These are phyloP conservation scores for Corythornis leucogaster DNA, from an alignment of 2,797 vertebrate genomes.

Conservation along the genomic window DNA sequence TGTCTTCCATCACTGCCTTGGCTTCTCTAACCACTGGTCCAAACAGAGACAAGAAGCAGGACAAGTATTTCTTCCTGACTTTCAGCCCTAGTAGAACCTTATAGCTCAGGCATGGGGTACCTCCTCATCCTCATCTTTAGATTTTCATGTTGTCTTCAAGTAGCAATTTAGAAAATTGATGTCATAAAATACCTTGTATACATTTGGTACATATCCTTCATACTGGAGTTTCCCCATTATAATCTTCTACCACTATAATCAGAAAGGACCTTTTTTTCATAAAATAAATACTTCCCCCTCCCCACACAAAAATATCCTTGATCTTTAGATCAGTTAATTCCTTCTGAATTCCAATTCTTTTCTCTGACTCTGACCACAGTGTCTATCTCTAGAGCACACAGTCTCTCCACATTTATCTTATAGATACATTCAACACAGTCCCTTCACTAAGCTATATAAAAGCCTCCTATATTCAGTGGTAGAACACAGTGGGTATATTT, in stretches of 20 bases:
- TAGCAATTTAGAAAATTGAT: not conserved
- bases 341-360: not conserved
- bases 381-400: not conserved
- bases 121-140: not conserved
- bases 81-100: not conserved
- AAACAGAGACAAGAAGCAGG: not conserved
- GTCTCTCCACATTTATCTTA: not conserved
- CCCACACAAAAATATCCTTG: not conserved
- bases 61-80: not conserved
- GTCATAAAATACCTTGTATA: not conserved
- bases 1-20: constrained; percentile 26
- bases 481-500: not conserved
- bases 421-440: not conserved
- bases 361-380: not conserved
- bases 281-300: not conserved
- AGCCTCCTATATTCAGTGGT: not conserved
- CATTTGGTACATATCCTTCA: not conserved
- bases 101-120: not conserved
- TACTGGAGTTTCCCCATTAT: not conserved
- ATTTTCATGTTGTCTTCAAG: not conserved
- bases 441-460: not conserved
- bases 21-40: not conserved
- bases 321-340: not conserved
- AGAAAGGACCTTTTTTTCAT: not conserved
- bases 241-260: rapidly evolving